Base-by-base conservation (phyloP, 2,797 vertebrate genomes). In the Vespertilio murinus region DNA sequence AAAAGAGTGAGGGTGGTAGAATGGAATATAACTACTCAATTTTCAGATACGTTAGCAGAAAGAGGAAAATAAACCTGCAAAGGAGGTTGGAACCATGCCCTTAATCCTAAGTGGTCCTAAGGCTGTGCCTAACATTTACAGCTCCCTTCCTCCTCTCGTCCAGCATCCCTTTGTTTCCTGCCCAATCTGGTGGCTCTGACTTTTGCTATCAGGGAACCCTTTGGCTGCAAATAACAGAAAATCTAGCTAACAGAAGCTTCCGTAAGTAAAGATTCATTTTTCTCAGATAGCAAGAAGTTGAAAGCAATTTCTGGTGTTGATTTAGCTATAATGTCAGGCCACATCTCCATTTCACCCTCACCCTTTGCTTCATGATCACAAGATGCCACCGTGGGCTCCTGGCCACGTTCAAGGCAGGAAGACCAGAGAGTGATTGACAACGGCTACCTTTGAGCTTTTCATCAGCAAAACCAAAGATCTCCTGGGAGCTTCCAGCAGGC, bases 221-320 rank as follows among this genome's bases (percentile, higher is more conserved):
- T 79, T 35, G 23, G 30, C 71, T 92, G 17, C 38, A 92, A 90
- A 90, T 87, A 75, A 90, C 49, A 83, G 71, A 92, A 90, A 71
- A 77, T 42, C 17, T 25, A 83, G 7, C n/a, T 80, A 70, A 59
- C 28, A 33, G 30, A 77, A 23, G 18, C 11, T 74, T 83, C 67
- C 80, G 69, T 82, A 95, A 88, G 73, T 14, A 91, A 20, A 18
- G 13, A 80, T 45, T 90, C 40, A 2, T 69, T 80, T 77, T 88
- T 87, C 33, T 80, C 71, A 47, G 7, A 18, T n/a, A 79, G 12
- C 49, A 71, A 70, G 61, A 83, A 33, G 56, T 35, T 71, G 45
- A 94, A 71, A 84, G 78, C 67, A 88, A 59, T 79, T 88, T 77
- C 33, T 80, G 23, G 30, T 22, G 13, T 40, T 82, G 59, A 83